Base-by-base conservation (phyloP, 2,113 vertebrate species). In the Hypomesus transpacificus region DNA sequence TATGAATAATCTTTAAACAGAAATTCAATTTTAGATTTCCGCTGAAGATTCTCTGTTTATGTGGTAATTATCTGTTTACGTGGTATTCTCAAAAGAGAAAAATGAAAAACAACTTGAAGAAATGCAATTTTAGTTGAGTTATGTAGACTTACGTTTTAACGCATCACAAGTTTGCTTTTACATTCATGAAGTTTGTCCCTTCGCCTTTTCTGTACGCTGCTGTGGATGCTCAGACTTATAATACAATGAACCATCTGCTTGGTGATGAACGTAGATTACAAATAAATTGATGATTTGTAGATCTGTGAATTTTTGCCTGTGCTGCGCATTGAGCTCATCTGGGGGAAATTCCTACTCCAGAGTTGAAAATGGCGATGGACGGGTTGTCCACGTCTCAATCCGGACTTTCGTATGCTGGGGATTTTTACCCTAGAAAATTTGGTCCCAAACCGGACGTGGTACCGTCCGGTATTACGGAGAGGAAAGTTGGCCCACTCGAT, bases 401-500 rank as follows among this genome's bases (percentile, higher is more conserved):
- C 50, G 85, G 74, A 78, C 76, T 88, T 20, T 74, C 84, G 14
- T 92, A 90, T 73, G 80, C 22, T 57, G 91, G 84, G 46, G 92
- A 93, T 31, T 93, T 85, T 68, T 93, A 93, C 68, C 89, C 92
- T 17, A 75, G 93, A 72, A 93, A 92, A 70, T 86, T 93, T 60
- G 91, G 93, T 1, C 77, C 88, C 4, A 94, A 92, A 58, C 93
- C 93, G 34, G 93, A 94, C 79, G 93, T 94, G 68, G 93, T 94
- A 1, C 93, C 93, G 39, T 91, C 84, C 3, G 92, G 91, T 21
- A 88, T 93, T 63, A 92, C 90, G 3, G 93, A 93, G 84, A 85
- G 92, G 75, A 93, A 93, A 71, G 81, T 89, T 28, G 83, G 67
- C 0, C 88, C 90, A 11, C 82, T 85, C 73, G 92, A 92, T 28